Conservation (phyloP, 2,888 invertebrate genomes). For the Dichetophora obliterata region DNA sequence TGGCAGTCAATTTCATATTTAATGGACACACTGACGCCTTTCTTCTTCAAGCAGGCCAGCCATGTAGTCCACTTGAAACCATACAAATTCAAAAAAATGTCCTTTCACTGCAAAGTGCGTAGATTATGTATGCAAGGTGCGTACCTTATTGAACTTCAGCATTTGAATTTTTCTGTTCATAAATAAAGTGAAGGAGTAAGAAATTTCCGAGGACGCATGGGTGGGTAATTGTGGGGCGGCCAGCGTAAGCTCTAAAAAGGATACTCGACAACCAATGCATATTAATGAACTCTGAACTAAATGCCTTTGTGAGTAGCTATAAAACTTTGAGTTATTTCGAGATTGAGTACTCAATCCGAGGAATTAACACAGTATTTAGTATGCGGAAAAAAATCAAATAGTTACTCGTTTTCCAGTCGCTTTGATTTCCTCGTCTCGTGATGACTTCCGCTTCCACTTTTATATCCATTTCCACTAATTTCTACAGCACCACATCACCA, state of each 20-base stretch:
- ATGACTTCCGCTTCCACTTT: background rate
- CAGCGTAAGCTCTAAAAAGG: background rate
- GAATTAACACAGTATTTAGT: background rate
- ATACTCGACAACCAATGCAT: slow-evolving; percentile 17
- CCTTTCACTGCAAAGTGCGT: slow-evolving; percentile 7
- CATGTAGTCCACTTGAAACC: background rate
- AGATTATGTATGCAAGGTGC: slow-evolving; percentile 41
- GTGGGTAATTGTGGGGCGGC: background rate
- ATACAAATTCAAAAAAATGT: background rate
- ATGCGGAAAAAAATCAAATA: background rate
- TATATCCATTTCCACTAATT: background rate
- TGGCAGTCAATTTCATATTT: slow-evolving; percentile 35
- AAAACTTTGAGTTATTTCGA: background rate
- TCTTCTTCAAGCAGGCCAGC: background rate
- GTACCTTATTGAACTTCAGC: slow-evolving; percentile 36
- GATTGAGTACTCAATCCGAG: background rate
- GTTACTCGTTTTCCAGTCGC: background rate
- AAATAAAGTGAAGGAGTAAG: background rate
- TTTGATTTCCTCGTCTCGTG: background rate
- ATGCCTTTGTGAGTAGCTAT: background rate
- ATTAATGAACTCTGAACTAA: slow-evolving; percentile 1
- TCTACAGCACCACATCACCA: background rate
- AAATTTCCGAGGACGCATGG: background rate
- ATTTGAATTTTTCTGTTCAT: slow-evolving; percentile 31
- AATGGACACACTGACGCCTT: slow-evolving; percentile 30